phyloP scores from a whole-genome alignment of 2,797 vertebrate species.

The Hypotaenidia okinawae region DNA sequence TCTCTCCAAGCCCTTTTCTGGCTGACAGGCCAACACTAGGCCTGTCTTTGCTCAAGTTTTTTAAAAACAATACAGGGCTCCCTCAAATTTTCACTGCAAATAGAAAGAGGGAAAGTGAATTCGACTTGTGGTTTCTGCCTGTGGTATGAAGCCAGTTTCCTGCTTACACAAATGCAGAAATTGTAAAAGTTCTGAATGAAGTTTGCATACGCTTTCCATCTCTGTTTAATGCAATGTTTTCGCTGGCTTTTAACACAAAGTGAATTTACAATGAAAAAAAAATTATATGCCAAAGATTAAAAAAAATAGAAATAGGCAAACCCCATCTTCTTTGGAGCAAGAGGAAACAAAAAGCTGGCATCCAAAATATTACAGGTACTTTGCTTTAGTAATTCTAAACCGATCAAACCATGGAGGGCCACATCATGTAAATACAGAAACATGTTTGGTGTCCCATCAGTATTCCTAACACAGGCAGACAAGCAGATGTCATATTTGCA shows the following conservation, averaged over 20 bases:
- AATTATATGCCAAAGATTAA: background rate
- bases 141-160: background rate
- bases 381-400: background rate
- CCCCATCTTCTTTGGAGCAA: background rate
- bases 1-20: background rate
- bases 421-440: background rate
- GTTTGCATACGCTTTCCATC: background rate
- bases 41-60: background rate
- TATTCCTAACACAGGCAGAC: background rate
- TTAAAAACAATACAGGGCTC: background rate
- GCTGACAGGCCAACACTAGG: background rate
- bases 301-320: background rate
- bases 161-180: background rate
- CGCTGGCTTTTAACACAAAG: background rate
- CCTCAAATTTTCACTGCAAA: background rate
- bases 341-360: background rate
- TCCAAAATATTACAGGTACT: background rate
- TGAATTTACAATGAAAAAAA: background rate
- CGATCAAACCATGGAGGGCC: background rate
- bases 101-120: background rate
- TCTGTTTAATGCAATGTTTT: background rate
- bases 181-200: background rate
- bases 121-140: background rate
- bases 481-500: constrained; percentile 17
- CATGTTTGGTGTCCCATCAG: background rate